Percentiles rank a stretch among this genome's conserved stretches.
Conservation (phyloP, 2,113 vertebrate genomes). For the Paracanthobrama guichenoti region DNA sequence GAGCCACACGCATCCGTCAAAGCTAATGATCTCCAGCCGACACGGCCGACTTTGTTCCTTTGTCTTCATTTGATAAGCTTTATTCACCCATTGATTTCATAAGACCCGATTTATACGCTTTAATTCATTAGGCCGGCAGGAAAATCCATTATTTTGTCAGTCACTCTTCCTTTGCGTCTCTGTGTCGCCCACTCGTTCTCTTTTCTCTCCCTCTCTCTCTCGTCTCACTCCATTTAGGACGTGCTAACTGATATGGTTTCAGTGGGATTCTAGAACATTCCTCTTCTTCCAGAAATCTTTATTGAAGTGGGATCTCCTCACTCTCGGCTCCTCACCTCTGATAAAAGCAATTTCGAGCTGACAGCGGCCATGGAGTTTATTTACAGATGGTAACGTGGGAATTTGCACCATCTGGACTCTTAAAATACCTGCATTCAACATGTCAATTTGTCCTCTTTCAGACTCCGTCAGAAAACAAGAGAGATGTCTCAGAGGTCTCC, state of each 20-base stretch:
- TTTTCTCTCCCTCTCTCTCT: slow-evolving; percentile 53
- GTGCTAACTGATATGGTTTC: slow-evolving; percentile 47
- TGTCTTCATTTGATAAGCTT: slow-evolving; percentile 67
- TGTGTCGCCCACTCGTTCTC: slow-evolving; percentile 49
- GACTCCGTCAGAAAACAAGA: slow-evolving; percentile 47
- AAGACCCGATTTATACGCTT: slow-evolving; percentile 66
- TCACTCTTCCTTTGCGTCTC: slow-evolving; percentile 60
- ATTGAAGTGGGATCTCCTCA: slow-evolving; percentile 54
- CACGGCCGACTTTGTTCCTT: slow-evolving; percentile 50
- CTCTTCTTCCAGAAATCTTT: slow-evolving; percentile 39
- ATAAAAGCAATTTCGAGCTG: slow-evolving; percentile 44
- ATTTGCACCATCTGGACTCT: slow-evolving; percentile 53
- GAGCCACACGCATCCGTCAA: slow-evolving; percentile 58
- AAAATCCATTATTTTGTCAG: slow-evolving; percentile 56
- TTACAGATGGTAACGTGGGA: slow-evolving; percentile 16
- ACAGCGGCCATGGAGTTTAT: slow-evolving; percentile 32
- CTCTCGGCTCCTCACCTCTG: slow-evolving; percentile 30
- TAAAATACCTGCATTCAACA: slow-evolving; percentile 48
- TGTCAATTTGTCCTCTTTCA: slow-evolving; percentile 45
- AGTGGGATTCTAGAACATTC: slow-evolving; percentile 30
- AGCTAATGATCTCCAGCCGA: slow-evolving; percentile 54
- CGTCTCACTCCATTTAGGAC: slow-evolving; percentile 44
- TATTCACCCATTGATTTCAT: slow-evolving; percentile 70
- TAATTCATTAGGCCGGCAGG: slow-evolving; percentile 69
- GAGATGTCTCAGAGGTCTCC: slow-evolving; percentile 33